phyloP scores from a whole-genome alignment of 2,888 invertebrate species.

The Acleris emargana region DNA sequence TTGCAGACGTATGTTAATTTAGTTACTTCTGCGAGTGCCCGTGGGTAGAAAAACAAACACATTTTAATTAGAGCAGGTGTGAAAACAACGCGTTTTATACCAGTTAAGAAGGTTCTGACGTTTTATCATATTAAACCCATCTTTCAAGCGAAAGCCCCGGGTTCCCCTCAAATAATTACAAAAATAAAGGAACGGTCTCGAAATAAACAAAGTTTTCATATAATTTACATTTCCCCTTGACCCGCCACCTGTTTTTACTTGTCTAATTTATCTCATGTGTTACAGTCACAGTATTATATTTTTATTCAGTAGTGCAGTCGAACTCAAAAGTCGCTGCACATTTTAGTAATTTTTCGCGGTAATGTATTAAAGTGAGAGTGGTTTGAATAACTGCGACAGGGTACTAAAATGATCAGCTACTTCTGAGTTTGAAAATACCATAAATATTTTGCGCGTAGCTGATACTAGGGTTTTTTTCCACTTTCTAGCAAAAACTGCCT shows the following conservation, averaged over 20 bases:
- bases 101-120: too few relatives aligned
- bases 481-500: too few relatives aligned
- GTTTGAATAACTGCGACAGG: too few relatives aligned
- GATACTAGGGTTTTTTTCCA: too few relatives aligned
- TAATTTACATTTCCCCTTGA: conserved; percentile 29
- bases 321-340: too few relatives aligned
- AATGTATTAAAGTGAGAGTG: too few relatives aligned
- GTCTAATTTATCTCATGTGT: conserved; percentile 33
- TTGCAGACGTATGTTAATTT: too few relatives aligned
- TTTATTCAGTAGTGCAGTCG: neutral
- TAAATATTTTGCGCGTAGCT: too few relatives aligned
- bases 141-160: conserved; percentile 10
- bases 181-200: conserved; percentile 22
- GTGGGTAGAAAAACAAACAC: neutral
- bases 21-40: too few relatives aligned
- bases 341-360: too few relatives aligned
- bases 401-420: too few relatives aligned
- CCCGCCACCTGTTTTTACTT: conserved; percentile 30
- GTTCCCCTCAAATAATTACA: conserved; percentile 29
- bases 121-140: conserved; percentile 23
- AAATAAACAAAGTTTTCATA: conserved; percentile 32
- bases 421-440: too few relatives aligned
- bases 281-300: conserved; percentile 4
- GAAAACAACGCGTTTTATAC: neutral
- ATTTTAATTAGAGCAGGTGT: neutral